Conservation (phyloP, 92 coral and sea anemone species). For the Phenganax marumi region DNA sequence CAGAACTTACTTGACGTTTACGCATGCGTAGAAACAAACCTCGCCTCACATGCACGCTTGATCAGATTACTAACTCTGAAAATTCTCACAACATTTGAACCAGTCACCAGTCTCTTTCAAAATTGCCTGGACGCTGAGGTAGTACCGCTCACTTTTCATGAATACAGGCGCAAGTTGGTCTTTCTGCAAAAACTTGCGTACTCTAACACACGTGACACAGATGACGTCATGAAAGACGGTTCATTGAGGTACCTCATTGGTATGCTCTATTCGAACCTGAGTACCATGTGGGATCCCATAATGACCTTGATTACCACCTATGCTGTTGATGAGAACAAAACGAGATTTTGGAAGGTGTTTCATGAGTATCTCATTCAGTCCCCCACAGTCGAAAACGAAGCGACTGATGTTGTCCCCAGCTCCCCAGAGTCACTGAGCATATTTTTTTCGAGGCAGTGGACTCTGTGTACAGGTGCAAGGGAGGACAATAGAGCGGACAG, state of each 20-base stretch:
- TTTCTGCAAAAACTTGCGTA: conserved; percentile 73
- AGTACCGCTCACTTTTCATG: conserved; percentile 66
- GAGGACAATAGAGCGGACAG: conserved; percentile 85
- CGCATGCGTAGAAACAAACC: conserved; percentile 56
- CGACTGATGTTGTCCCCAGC: neutral
- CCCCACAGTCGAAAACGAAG: conserved; percentile 24
- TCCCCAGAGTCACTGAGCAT: conserved; percentile 34
- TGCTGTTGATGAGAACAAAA: conserved; percentile 60
- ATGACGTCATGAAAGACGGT: conserved; percentile 62
- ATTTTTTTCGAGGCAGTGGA: conserved; percentile 50
- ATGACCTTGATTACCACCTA: conserved; percentile 70
- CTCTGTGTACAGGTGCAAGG: conserved; percentile 56
- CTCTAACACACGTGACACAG: conserved; percentile 55
- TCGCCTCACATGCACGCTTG: conserved; percentile 73
- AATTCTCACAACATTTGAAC: conserved; percentile 71
- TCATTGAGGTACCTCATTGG: conserved; percentile 70
- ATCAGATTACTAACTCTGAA: conserved; percentile 72
- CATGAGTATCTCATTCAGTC: conserved; percentile 62
- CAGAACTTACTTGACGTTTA: conserved; percentile 57
- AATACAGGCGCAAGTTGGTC: conserved; percentile 76
- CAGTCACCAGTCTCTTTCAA: conserved; percentile 59
- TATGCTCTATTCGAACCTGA: conserved; percentile 74
- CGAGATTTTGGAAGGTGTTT: conserved; percentile 73
- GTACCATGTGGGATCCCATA: conserved; percentile 82
- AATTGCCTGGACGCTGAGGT: conserved; percentile 74